Conservation (phyloP, 2,888 invertebrate species). For the Zele albiditarsus region DNA sequence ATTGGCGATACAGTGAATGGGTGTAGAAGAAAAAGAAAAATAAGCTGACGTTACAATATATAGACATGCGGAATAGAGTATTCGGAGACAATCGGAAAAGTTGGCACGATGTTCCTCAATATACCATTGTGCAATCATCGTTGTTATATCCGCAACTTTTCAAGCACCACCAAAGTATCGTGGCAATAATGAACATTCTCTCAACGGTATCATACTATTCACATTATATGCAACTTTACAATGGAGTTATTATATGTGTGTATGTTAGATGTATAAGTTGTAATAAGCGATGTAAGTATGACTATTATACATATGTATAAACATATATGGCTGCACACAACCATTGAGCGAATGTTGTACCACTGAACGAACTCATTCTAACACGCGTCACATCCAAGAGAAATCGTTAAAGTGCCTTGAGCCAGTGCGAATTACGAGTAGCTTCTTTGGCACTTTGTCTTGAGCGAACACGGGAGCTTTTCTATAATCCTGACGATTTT, state of each 20-base stretch:
- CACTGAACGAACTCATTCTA: constrained; percentile 24
- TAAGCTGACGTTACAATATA: not conserved
- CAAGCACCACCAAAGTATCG: constrained; percentile 26
- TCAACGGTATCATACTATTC: constrained; percentile 2
- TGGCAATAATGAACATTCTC: constrained; percentile 34
- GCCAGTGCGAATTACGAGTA: constrained; percentile 41
- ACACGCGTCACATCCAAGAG: constrained; percentile 42
- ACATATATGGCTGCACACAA: not conserved
- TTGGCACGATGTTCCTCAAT: constrained; percentile 11
- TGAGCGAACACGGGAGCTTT: constrained; percentile 36
- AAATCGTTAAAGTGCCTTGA: constrained; percentile 40
- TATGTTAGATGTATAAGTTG: not conserved
- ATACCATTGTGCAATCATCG: constrained; percentile 26
- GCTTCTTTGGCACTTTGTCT: constrained; percentile 41
- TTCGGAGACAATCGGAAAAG: constrained; percentile 12
- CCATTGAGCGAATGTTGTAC: not conserved
- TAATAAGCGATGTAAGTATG: not conserved
- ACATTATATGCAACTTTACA: not conserved
- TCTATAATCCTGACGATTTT: constrained; percentile 39
- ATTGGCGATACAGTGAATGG: not conserved
- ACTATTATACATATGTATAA: not conserved
- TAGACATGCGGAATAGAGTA: not conserved
- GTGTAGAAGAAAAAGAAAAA: not conserved
- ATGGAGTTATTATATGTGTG: not conserved
- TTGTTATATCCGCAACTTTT: constrained; percentile 34